phyloP scores from a whole-genome alignment of 2,888 invertebrate species.

The Halocaridina rubra region DNA sequence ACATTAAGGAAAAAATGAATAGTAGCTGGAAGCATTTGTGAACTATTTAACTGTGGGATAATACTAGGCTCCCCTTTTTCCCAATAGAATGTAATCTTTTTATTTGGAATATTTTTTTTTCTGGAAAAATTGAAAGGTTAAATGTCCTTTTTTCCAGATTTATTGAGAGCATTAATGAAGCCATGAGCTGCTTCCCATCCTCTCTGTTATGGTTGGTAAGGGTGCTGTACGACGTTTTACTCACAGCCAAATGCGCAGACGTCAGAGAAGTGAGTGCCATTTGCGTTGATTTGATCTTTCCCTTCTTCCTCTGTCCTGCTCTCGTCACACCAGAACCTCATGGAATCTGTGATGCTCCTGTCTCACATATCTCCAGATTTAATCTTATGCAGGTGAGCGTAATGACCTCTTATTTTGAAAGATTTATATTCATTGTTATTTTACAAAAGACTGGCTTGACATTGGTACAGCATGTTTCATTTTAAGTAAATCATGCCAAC shows the following conservation, averaged over 20 bases:
- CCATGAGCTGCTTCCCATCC: slow-evolving; percentile 91
- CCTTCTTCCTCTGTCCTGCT: slow-evolving; percentile 94
- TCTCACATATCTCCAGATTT: slow-evolving; percentile 89
- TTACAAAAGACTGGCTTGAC: no score
- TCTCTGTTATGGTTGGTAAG: slow-evolving; percentile 90
- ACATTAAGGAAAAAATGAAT: no score
- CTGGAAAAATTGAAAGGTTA: no score
- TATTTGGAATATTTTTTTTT: no score
- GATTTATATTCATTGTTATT: no score
- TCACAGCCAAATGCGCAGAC: slow-evolving; percentile 74
- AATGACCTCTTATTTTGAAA: no score
- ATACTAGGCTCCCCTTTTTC: no score
- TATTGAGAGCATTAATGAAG: slow-evolving; percentile 76
- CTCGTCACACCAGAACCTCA: slow-evolving; percentile 95
- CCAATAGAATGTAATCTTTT: no score
- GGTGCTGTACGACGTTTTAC: slow-evolving; percentile 80
- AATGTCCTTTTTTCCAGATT: slow-evolving; percentile 40
- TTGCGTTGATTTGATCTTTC: slow-evolving; percentile 92
- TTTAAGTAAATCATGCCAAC: no score
- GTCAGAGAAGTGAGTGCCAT: slow-evolving; percentile 74
- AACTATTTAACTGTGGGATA: no score
- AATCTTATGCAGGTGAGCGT: slow-evolving; percentile 74
- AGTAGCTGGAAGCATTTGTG: no score
- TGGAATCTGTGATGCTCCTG: slow-evolving; percentile 92
- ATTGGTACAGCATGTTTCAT: no score